A percentile compares a stretch with the other conserved stretches of the same genome.
These are phyloP conservation scores for Haliclona indistincta DNA, from an alignment of 37 sponge, comb jelly and placozoan species.

Conservation along the genomic window DNA sequence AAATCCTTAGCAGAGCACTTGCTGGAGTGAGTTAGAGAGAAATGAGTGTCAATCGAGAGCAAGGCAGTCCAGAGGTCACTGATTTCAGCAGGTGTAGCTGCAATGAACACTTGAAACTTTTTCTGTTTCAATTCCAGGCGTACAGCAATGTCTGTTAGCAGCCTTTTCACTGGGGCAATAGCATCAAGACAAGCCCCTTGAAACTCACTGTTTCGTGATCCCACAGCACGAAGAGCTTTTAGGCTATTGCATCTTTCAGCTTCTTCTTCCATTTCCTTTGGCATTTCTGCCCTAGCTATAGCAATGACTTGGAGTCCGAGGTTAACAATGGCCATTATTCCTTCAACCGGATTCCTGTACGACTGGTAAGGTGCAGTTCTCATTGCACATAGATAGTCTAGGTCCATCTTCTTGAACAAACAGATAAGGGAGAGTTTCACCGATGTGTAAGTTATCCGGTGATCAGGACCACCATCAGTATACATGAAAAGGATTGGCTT, in stretches of 20 bases:
- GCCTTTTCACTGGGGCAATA: conserved; percentile 1
- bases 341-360: conserved; percentile 46
- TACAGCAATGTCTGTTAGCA: neutral
- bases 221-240: neutral
- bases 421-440: conserved; percentile 3
- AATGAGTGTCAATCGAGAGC: neutral
- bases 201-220: neutral
- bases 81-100: conserved; percentile 10
- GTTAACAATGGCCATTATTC: conserved; percentile 5
- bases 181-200: neutral
- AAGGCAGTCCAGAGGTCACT: conserved; percentile 5
- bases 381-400: conserved; percentile 10
- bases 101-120: neutral
- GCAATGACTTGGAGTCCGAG: conserved; percentile 12
- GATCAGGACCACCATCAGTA: conserved; percentile 66
- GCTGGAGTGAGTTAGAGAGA: neutral
- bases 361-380: neutral
- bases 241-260: conserved; percentile 1
- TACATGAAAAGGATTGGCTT: conserved; percentile 43
- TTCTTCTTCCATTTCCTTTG: neutral
- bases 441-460: conserved; percentile 17
- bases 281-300: neutral
- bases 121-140: neutral
- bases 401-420: neutral
- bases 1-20: neutral